A percentile compares a stretch with the other conserved stretches of the same genome.
phyloP scores from a whole-genome alignment of 2,888 invertebrate genomes.

The Escarpia spicata region DNA sequence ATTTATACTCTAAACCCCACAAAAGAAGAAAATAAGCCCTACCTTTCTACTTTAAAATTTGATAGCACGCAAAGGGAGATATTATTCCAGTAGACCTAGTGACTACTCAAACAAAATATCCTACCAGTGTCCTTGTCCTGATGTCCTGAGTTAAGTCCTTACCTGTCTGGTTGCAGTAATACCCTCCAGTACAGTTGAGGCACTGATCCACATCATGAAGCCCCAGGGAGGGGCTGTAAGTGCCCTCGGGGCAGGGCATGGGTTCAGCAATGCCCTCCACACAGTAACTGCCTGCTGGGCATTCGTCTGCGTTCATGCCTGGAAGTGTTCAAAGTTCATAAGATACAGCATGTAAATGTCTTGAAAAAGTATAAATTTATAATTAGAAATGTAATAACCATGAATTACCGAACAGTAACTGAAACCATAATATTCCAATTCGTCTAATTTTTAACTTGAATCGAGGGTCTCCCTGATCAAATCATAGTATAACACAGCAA shows the following conservation, averaged over 20 bases:
- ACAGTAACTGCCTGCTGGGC: conserved; percentile 60
- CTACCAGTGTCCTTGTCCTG: neutral
- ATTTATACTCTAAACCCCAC: too few species aligned
- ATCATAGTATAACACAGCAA: neutral
- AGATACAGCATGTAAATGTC: neutral
- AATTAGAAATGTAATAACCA: too few species aligned
- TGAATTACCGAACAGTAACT: too few species aligned
- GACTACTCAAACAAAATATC: neutral
- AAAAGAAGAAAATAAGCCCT: too few species aligned
- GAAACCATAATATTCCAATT: too few species aligned
- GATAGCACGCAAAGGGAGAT: too few species aligned
- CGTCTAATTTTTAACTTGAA: too few species aligned
- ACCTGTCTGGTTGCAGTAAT: conserved; percentile 60
- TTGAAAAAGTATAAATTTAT: neutral
- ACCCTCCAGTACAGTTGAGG: conserved; percentile 61
- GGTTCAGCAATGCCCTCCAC: conserved; percentile 57
- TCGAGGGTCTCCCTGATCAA: neutral
- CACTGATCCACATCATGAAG: conserved; percentile 50
- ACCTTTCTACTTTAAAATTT: too few species aligned
- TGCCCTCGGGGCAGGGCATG: conserved; percentile 57
- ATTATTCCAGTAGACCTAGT: neutral
- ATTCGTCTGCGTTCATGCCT: conserved; percentile 53
- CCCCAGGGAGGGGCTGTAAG: conserved; percentile 51
- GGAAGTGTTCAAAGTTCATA: conserved; percentile 18
- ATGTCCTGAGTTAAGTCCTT: neutral